These are phyloP conservation scores for Gallinago solitaria DNA, from an alignment of 2,797 vertebrate species.

Conservation along the genomic window DNA sequence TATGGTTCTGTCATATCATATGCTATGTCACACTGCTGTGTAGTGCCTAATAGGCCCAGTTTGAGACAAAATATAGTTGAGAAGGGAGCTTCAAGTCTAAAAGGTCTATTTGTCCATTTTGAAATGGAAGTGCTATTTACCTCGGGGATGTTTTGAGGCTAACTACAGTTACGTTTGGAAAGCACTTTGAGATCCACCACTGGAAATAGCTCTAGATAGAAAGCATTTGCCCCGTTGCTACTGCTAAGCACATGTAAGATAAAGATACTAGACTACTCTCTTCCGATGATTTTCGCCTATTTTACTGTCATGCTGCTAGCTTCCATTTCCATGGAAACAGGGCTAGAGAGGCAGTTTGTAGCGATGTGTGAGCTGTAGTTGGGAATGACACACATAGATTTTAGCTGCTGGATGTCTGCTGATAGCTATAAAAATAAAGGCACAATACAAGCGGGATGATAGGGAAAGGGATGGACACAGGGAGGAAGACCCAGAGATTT, in stretches of 20 bases:
- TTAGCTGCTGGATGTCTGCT: neutral
- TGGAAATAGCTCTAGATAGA: neutral
- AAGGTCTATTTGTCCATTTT: neutral
- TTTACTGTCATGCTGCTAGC: neutral
- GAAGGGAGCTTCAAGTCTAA: neutral
- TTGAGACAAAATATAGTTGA: fast-evolving
- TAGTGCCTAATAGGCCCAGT: neutral
- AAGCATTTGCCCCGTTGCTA: neutral
- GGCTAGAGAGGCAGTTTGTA: neutral
- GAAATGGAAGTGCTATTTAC: neutral
- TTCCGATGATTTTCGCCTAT: neutral
- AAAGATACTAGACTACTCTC: neutral
- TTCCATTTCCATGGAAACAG: constrained; percentile 67
- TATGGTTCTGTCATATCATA: neutral
- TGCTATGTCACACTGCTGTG: neutral
- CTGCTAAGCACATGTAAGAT: neutral
- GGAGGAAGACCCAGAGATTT: neutral
- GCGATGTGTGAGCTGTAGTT: neutral
- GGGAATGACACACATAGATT: neutral
- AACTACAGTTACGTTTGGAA: neutral
- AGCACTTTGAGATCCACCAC: neutral
- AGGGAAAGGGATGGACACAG: neutral
- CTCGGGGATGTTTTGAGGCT: neutral
- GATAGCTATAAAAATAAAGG: neutral
- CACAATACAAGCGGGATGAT: neutral